phyloP scores from a whole-genome alignment of 2,113 vertebrate genomes.

The Melanerpes aurifrons region DNA sequence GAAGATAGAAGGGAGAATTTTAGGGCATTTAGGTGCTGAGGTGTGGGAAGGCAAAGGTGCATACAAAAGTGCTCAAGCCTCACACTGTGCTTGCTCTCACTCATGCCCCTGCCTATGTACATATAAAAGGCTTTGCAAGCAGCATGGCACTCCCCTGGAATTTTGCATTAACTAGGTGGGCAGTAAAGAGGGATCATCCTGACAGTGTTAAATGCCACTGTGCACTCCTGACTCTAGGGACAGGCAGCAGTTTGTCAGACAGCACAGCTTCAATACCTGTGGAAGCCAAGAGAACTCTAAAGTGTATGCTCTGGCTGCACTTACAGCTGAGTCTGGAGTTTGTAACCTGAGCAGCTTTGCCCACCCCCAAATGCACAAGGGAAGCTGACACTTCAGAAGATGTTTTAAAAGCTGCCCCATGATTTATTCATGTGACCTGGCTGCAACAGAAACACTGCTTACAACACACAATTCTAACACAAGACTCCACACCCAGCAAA shows the following conservation, averaged over 20 bases:
- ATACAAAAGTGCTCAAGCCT: not conserved
- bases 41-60: not conserved
- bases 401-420: constrained; percentile 62
- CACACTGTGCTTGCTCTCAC: not conserved
- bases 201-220: not conserved
- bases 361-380: not conserved
- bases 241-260: not conserved
- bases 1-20: not conserved
- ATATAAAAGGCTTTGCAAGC: not conserved
- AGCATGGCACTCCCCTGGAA: not conserved
- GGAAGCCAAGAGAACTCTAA: not conserved
- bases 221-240: not conserved
- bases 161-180: not conserved
- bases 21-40: not conserved
- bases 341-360: not conserved
- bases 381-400: constrained; percentile 4
- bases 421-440: constrained; percentile 59
- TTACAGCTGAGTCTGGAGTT: not conserved
- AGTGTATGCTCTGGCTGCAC: not conserved
- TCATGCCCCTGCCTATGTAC: not conserved
- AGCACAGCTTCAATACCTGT: not conserved
- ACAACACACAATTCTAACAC: constrained; percentile 41
- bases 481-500: not conserved
- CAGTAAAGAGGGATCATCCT: not conserved
- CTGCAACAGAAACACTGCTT: constrained; percentile 24